These are phyloP conservation scores for Synergus itoensis DNA, from an alignment of 2,888 invertebrate genomes.

Conservation along the genomic window DNA sequence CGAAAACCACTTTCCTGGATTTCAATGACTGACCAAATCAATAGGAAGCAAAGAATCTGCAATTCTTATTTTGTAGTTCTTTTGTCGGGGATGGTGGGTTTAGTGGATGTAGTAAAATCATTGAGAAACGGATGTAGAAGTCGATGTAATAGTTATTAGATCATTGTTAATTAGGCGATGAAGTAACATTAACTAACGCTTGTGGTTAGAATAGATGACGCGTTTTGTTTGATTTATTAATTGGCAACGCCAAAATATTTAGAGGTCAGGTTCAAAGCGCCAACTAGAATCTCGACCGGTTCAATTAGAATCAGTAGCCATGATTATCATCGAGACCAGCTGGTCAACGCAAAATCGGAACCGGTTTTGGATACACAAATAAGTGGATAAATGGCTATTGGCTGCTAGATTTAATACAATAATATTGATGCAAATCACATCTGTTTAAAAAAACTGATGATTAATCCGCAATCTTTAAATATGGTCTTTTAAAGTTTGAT, in stretches of 20 bases:
- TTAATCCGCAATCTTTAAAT: not conserved
- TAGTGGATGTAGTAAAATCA: not conserved
- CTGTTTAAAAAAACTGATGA: not conserved
- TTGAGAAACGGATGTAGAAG: not conserved
- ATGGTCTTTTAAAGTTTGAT: not conserved
- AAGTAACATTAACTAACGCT: not conserved
- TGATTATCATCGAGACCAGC: conserved; percentile 32
- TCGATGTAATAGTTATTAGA: not conserved
- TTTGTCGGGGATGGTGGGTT: not conserved
- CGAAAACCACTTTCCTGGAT: not conserved
- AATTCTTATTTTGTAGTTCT: not conserved
- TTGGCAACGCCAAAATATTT: conserved; percentile 13
- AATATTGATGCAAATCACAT: conserved; percentile 1
- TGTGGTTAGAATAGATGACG: not conserved
- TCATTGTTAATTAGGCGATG: too few relatives aligned
- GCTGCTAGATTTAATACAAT: not conserved
- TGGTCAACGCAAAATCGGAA: conserved; percentile 10
- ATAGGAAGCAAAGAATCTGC: not conserved
- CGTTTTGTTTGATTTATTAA: conserved; percentile 8
- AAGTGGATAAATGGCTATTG: not conserved
- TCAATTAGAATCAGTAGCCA: conserved; percentile 26
- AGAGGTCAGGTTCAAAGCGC: conserved; percentile 3
- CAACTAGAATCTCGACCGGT: conserved; percentile 24
- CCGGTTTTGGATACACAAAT: conserved; percentile 19
- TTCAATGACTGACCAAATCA: conserved; percentile 1